These are phyloP conservation scores for Nomia melanderi DNA, from an alignment of 1,140 invertebrate genomes.

Conservation along the genomic window DNA sequence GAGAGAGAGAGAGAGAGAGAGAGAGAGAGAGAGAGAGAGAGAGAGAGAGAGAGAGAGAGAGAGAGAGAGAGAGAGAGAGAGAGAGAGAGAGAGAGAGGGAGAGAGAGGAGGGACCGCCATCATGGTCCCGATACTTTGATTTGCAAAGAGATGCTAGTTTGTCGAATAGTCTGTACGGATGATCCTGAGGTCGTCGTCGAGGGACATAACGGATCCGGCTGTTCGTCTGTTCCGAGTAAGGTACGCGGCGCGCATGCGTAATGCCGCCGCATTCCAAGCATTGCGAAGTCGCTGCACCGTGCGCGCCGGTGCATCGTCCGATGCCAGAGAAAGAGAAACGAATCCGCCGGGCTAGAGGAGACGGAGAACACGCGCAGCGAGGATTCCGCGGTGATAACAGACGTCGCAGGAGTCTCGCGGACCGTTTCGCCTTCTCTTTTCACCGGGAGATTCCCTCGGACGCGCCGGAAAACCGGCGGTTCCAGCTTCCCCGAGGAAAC, in stretches of 20 bases:
- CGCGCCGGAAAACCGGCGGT: no score
- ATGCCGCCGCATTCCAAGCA: constrained; percentile 78
- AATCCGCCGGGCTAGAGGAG: constrained; percentile 26
- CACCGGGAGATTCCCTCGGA: background rate
- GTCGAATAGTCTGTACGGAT: constrained; percentile 51
- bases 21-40: no score
- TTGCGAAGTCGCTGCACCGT: constrained; percentile 73
- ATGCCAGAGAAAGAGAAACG: constrained; percentile 51
- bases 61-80: no score
- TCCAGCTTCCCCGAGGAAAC: background rate
- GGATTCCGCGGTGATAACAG: constrained; percentile 38
- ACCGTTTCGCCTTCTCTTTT: constrained; percentile 2
- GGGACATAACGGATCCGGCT: constrained; percentile 74
- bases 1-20: no score
- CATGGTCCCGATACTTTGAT: constrained; percentile 3
- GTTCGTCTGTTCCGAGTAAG: constrained; percentile 77
- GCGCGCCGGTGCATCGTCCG: constrained; percentile 66
- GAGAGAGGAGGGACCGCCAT: no score
- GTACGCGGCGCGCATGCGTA: constrained; percentile 79
- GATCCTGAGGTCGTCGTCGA: constrained; percentile 68
- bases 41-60: no score
- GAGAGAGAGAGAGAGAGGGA: no score
- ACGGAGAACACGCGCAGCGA: constrained; percentile 18
- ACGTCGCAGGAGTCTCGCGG: constrained; percentile 9
- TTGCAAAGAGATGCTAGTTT: constrained; percentile 38